A percentile compares a stretch with the other conserved stretches of the same genome.
phyloP scores from a whole-genome alignment of 2,888 invertebrate species.

The Drosophila vallismaia region DNA sequence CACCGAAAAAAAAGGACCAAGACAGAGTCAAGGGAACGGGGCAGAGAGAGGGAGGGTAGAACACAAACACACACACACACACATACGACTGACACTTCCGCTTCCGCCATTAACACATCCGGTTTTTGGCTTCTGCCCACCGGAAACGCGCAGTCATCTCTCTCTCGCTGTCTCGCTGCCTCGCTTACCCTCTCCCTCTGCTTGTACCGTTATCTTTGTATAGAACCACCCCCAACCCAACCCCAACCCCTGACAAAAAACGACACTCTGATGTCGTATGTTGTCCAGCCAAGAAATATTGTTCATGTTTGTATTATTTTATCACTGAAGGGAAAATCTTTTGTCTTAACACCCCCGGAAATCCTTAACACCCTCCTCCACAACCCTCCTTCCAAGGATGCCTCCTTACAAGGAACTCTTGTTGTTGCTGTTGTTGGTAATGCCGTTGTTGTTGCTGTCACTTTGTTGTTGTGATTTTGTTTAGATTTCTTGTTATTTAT shows the following conservation, averaged over 20 bases:
- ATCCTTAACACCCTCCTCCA: background rate
- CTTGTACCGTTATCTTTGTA: constrained; percentile 27
- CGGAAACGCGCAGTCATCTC: constrained; percentile 49
- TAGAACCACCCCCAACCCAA: background rate
- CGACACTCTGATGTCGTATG: constrained; percentile 37
- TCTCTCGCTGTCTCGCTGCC: background rate
- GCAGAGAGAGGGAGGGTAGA: background rate
- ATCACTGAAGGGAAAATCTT: constrained; percentile 28
- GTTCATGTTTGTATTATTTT: constrained; percentile 41
- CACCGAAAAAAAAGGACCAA: constrained; percentile 18
- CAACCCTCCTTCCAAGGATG: constrained; percentile 13
- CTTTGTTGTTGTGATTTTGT: constrained; percentile 61
- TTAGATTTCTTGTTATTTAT: constrained; percentile 75
- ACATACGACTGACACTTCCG: constrained; percentile 59
- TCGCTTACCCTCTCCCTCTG: constrained; percentile 12
- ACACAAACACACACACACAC: constrained; percentile 6
- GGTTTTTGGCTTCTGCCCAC: constrained; percentile 53
- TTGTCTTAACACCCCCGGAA: constrained; percentile 22
- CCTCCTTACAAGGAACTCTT: constrained; percentile 17
- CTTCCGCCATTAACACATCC: constrained; percentile 75
- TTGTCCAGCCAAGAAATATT: constrained; percentile 65
- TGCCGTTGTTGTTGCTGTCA: constrained; percentile 35
- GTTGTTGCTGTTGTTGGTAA: constrained; percentile 12
- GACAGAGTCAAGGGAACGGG: constrained; percentile 1
- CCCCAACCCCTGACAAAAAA: background rate